Base-by-base conservation (phyloP, 2,113 vertebrate species). In the Protomyctophum bolini region DNA sequence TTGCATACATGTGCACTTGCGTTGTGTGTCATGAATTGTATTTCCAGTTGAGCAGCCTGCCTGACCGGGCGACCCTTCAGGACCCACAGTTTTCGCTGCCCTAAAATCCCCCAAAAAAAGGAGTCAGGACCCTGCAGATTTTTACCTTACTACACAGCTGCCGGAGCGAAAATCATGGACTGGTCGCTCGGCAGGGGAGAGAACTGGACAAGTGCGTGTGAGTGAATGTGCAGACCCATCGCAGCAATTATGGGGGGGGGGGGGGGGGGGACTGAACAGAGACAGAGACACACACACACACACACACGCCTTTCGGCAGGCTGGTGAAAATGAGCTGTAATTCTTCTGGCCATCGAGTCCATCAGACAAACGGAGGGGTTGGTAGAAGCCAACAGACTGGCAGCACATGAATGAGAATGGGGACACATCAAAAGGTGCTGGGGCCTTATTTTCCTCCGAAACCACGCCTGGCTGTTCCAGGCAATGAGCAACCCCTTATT, bases 21-120 rank as follows among this genome's bases (percentile, higher is more conserved):
- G 28, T 10, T 21, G 33, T 69, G 75, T 63, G 70, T 66, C 83
- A 61, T 66, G 80, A 57, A 83, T 78, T 82, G 76, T 77, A 78
- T 84, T 86, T 87, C 81, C 84, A 87, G 67, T 83, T 14, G 73
- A 86, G 68, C 67, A 86, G 72, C 84, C 82, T 82, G 55, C 70
- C 76, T 86, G 83, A 83, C 86, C 82, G 78, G 76, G 80, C 12
- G 66, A 72, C 67, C 73, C 80, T 72, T 68, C 65, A 81, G 72
- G 78, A 86, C 80, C 80, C 50, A 1, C 51, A 75, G 69, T 68
- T 72, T 70, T 54, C 64, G 77, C 75, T 81, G 76, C 73, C 78
- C 62, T 70, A 76, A 83, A 82, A 86, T 76, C 29, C 76, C 69
- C 72, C 80, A 52, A 70, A 41, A 41, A 41, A 41, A 41, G 33